Base-by-base conservation (phyloP, 1,140 invertebrate species). In the Adoxophyes honmai region DNA sequence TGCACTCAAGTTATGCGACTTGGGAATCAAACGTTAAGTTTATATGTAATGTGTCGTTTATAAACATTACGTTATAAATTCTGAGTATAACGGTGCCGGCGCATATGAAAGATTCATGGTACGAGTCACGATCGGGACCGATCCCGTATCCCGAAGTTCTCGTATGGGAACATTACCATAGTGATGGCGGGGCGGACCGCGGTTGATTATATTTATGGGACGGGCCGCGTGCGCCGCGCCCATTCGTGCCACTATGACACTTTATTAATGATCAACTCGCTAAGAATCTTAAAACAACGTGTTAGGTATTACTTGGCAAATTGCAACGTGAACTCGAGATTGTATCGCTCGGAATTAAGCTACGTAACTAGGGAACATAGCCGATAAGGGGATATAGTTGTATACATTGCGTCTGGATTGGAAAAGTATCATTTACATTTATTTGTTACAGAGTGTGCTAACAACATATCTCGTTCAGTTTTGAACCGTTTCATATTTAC, bases 401-500 rank as follows among this genome's bases (percentile, higher is more conserved):
- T n/a, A 28, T 2, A 28, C 6, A 28, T 28, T 28, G n/a, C 6
- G 21, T 28, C 21, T 3, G 6, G 21, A 28, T 28, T 28, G 6
- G 21, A 28, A 28, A 28, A 28, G 21, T 28, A 28, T n/a, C n/a
- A 28, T 28, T 2, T 28, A 3, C 21, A 3, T 28, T 28, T 28
- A 28, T n/a, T n/a, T n/a, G n/a, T n/a, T n/a, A n/a, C n/a, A n/a
- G n/a, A n/a, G n/a, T n/a, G n/a, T n/a, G n/a, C n/a, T n/a, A n/a
- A n/a, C n/a, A n/a, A n/a, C n/a, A n/a, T n/a, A n/a, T 28, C 21
- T 28, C 21, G 2, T 28, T 28, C 6, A 3, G 6, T 28, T 28
- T 28, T 3, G 2, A 28, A 28, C 21, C 6, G 21, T 28, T 28
- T 28, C 21, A 28, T 6, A 28, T 57, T 52, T 83, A 95, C 95